These are phyloP conservation scores for Xyrichtys novacula DNA, from an alignment of 2,797 vertebrate genomes.

Conservation along the genomic window DNA sequence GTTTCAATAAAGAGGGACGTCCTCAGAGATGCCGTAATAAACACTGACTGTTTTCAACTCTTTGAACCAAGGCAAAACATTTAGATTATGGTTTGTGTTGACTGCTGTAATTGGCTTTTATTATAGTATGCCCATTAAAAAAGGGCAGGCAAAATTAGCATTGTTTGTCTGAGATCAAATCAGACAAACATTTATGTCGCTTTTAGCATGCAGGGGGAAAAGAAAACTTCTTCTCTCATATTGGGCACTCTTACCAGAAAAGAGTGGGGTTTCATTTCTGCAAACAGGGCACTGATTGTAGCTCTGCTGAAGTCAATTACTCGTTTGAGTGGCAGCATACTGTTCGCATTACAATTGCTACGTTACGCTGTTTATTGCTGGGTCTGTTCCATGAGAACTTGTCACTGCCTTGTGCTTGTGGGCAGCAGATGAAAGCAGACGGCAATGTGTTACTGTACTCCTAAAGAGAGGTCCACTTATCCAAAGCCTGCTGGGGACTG, in stretches of 20 bases:
- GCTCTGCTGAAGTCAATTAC: conserved; percentile 75
- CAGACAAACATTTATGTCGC: conserved; percentile 13
- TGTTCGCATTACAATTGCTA: conserved; percentile 77
- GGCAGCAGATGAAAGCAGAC: conserved; percentile 72
- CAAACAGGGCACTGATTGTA: conserved; percentile 63
- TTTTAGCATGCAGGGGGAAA: conserved; percentile 13
- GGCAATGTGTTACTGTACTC: conserved; percentile 53
- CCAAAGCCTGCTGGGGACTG: conserved; percentile 46
- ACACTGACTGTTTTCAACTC: conserved; percentile 11
- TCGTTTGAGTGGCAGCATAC: conserved; percentile 73
- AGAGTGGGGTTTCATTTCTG: conserved; percentile 34
- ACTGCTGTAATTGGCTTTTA: conserved; percentile 3
- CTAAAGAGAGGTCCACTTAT: conserved; percentile 66
- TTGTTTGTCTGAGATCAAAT: conserved; percentile 29
- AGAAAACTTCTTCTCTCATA: conserved; percentile 21
- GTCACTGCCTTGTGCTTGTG: conserved; percentile 63
- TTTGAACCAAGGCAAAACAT: conserved; percentile 26
- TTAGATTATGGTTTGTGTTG: conserved; percentile 17
- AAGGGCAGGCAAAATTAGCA: conserved; percentile 3
- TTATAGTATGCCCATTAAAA: conserved; percentile 11
- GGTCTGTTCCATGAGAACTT: conserved; percentile 74
- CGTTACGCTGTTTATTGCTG: conserved; percentile 71
- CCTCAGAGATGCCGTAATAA: conserved; percentile 55
- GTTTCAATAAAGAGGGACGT: conserved; percentile 40
- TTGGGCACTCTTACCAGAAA: conserved; percentile 42